Evolutionary conservation across 2,113 vertebrate genomes (phyloP).

Genomic region (Silurus asotus): DNA sequence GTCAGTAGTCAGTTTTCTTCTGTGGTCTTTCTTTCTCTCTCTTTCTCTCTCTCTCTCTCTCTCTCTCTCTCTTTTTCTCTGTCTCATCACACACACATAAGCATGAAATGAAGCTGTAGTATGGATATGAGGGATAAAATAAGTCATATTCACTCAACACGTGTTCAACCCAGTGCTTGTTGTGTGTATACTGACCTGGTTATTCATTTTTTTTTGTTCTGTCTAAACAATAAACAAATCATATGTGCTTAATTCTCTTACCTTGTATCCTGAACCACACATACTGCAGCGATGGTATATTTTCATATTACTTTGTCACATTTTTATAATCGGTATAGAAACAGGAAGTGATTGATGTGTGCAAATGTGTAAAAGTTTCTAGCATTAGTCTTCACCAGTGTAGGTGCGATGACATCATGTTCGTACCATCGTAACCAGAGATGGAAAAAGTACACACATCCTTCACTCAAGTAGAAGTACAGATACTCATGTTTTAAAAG

Average conservation of each 20-base stretch:
- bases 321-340: neutral
- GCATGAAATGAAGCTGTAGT: neutral
- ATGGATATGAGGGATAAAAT: neutral
- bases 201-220: neutral
- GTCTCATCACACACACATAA: neutral
- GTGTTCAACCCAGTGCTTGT: neutral
- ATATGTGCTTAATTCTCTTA: neutral
- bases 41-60: too few species aligned
- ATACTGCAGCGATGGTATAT: neutral
- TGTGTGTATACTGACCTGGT: neutral
- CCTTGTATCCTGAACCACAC: neutral
- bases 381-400: too few species aligned
- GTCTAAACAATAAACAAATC: neutral
- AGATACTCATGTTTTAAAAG: too few species aligned
- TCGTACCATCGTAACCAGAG: too few species aligned
- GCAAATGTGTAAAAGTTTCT: too few species aligned
- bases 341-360: neutral
- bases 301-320: too few species aligned
- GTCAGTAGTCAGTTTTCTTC: neutral
- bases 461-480: too few species aligned
- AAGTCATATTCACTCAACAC: neutral
- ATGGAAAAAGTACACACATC: too few species aligned
- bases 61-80: too few species aligned
- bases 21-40: too few species aligned
- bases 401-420: too few species aligned